Evolutionary conservation across 1,140 invertebrate genomes (phyloP).

Genomic region (Formica exsecta): DNA sequence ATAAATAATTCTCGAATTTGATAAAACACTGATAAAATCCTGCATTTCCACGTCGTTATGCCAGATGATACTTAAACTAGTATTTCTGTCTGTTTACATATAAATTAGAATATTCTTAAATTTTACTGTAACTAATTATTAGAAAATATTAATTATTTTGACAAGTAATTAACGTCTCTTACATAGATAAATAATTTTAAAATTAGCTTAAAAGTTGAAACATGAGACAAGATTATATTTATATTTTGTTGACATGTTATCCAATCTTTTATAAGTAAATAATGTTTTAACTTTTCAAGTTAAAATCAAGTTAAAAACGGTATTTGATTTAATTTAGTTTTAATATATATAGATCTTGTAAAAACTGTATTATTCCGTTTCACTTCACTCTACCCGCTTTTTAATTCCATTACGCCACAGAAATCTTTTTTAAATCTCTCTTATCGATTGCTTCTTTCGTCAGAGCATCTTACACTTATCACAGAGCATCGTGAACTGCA

Average conservation of each 20-base stretch:
- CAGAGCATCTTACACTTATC: conserved; percentile 1
- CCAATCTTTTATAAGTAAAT: not conserved
- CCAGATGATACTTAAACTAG: not conserved
- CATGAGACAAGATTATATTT: not conserved
- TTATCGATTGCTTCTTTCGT: conserved; percentile 7
- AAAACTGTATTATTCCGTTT: conserved; percentile 5
- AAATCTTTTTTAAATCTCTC: not conserved
- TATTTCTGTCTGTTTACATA: not conserved
- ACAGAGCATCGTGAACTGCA: conserved; percentile 32
- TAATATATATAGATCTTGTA: not conserved
- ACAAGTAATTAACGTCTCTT: not conserved
- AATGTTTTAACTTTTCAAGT: not conserved
- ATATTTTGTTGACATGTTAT: not conserved
- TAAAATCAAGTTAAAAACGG: not conserved
- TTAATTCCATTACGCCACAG: conserved; percentile 11
- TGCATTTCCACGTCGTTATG: not conserved
- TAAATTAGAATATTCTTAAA: not conserved
- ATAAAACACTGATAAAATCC: not conserved
- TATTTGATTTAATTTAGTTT: not conserved
- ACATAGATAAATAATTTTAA: not conserved
- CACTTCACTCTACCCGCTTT: not conserved
- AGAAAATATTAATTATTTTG: not conserved
- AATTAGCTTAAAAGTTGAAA: not conserved
- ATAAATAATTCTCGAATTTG: not conserved
- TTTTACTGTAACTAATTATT: not conserved